These are phyloP conservation scores for Trypoxylon attenuatum DNA, from an alignment of 2,888 invertebrate species.

Conservation along the genomic window DNA sequence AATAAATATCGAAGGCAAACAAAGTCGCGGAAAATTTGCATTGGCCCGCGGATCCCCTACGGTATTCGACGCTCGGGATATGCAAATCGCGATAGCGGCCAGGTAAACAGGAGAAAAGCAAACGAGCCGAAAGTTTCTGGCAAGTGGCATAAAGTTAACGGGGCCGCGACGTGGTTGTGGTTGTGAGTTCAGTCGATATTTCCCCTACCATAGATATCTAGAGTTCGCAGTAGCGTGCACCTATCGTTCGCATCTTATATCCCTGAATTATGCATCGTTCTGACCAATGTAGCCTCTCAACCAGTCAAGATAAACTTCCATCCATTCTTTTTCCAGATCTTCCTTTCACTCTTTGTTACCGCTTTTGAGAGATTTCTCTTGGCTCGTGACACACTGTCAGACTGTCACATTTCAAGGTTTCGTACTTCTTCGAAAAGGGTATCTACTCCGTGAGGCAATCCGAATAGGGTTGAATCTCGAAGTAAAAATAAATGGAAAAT, in stretches of 20 bases:
- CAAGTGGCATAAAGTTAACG: constrained; percentile 1
- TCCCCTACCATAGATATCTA: not conserved
- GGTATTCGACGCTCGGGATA: not conserved
- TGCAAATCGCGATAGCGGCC: constrained; percentile 6
- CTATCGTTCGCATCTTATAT: not conserved
- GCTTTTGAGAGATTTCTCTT: too few relatives aligned
- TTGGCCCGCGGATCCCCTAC: not conserved
- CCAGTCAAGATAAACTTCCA: too few relatives aligned
- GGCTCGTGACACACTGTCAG: too few relatives aligned
- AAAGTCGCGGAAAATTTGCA: not conserved
- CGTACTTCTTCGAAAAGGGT: too few relatives aligned
- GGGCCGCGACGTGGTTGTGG: too few relatives aligned
- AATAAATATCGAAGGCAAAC: constrained; percentile 3
- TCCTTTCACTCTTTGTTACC: too few relatives aligned
- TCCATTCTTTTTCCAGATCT: too few relatives aligned
- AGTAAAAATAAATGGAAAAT: too few relatives aligned
- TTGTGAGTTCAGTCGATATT: not conserved
- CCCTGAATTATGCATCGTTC: not conserved
- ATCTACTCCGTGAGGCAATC: too few relatives aligned
- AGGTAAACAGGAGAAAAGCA: constrained; percentile 9
- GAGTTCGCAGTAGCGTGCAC: not conserved
- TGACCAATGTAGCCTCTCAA: too few relatives aligned
- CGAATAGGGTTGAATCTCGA: too few relatives aligned
- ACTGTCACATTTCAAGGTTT: too few relatives aligned
- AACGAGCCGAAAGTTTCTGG: constrained; percentile 9